phyloP scores from a whole-genome alignment of 1,140 invertebrate genomes.

The Drosophila parvula region DNA sequence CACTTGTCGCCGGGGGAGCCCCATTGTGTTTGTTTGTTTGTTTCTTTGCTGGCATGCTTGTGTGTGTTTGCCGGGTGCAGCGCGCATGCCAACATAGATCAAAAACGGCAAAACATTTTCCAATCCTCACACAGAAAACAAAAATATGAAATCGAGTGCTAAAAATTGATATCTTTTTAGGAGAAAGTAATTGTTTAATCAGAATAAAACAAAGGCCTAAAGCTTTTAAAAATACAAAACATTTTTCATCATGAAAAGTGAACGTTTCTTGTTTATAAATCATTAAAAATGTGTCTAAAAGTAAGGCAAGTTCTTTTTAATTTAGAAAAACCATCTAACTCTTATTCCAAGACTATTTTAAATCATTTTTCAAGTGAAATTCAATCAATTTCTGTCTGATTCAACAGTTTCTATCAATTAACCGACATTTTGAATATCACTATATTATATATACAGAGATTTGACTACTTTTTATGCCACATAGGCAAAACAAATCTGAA shows the following conservation, averaged over 20 bases:
- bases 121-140: conserved; percentile 33
- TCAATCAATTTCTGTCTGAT: no score
- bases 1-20: conserved; percentile 63
- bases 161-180: neutral
- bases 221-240: no score
- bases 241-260: neutral
- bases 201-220: no score
- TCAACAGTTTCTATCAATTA: no score
- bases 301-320: neutral
- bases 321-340: fast-evolving
- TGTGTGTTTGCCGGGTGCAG: conserved; percentile 60
- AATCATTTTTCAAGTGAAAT: no score
- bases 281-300: neutral
- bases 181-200: no score
- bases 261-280: no score
- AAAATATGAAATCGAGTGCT: neutral
- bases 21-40: conserved; percentile 46
- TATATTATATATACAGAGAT: no score
- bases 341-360: no score
- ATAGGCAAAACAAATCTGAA: no score
- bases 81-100: conserved; percentile 78
- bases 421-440: no score
- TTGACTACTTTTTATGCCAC: no score
- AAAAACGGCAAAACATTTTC: conserved; percentile 75
- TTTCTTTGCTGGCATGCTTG: conserved; percentile 30